Base-by-base conservation (phyloP, 2,113 vertebrate genomes). In the Melanerpes aurifrons region DNA sequence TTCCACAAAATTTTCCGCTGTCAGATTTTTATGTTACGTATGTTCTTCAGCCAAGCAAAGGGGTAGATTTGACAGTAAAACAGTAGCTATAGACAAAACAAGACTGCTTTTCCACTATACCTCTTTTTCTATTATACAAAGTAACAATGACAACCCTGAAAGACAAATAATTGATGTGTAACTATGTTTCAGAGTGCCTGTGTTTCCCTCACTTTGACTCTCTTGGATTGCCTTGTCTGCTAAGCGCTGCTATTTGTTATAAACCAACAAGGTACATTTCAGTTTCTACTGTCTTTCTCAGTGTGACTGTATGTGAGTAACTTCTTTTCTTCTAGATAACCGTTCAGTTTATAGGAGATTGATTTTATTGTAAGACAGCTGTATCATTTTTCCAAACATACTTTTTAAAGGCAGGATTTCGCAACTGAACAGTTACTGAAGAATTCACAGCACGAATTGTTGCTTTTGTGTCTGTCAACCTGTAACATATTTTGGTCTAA, bases 111-210 rank as follows among this genome's bases (percentile, higher is more conserved):
- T 47, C 17, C 74, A 47, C 5, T 67, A 4, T 29, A 43, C 11
- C 86, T 92, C 59, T 57, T 76, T 89, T 92, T 59, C 81, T 93
- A 31, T 75, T 89, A 32, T 43, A 53, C 14, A 78, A 26, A 92
- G 35, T 76, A 88, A 57, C 5, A 79, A 24, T 57, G 28, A 54
- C n/a, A 82, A 93, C 86, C 25, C 58, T 90, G 35, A 14, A 88
- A 92, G 45, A 59, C 54, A 95, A 95, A 89, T 72, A 74, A 62
- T 6, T 90, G 75, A 87, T 95, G 71, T 67, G 57, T 67, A 93
- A 87, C 29, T 72, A 57, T 45, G 59, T 57, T 77, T 70, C 58
- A 80, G 56, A 45, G 28, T 12, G 74, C 74, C 90, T 93, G 40
- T 4, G 1, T 58, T 94, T 89, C 69, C 59, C 63, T 94, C 66